Percentiles rank a stretch among this genome's conserved stretches.
Conservation (phyloP, 2,113 vertebrate genomes). For the Hystrix brachyura region DNA sequence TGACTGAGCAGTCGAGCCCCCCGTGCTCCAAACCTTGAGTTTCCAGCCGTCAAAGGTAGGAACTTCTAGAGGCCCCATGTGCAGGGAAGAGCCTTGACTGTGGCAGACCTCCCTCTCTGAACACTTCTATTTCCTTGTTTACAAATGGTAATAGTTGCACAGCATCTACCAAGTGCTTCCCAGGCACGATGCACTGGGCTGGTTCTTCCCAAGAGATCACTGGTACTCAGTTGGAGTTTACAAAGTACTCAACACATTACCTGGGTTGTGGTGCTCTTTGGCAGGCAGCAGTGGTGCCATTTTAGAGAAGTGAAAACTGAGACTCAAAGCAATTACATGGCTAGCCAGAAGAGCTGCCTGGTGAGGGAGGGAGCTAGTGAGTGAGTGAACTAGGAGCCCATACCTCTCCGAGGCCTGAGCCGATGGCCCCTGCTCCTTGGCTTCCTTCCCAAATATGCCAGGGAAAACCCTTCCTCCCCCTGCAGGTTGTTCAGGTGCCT, state of each 20-base stretch:
- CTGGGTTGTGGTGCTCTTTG: not conserved
- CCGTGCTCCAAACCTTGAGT: not conserved
- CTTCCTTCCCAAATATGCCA: not conserved
- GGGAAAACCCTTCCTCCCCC: not conserved
- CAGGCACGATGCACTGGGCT: not conserved
- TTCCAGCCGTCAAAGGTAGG: not conserved
- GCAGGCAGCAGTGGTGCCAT: not conserved
- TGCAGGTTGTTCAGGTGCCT: not conserved
- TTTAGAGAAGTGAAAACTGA: constrained; percentile 54
- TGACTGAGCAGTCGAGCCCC: not conserved
- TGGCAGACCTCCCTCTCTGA: not conserved
- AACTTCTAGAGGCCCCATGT: not conserved
- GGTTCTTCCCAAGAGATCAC: not conserved
- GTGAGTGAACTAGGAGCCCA: not conserved
- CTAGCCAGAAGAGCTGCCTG: not conserved
- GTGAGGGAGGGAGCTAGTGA: not conserved
- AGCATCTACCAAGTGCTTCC: not conserved
- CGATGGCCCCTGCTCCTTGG: not conserved
- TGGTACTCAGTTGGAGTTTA: not conserved
- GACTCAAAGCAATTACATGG: not conserved
- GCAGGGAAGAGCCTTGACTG: not conserved
- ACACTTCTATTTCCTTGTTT: not conserved
- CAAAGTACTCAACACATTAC: not conserved
- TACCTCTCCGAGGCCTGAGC: not conserved
- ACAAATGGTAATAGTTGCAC: not conserved